Percentiles rank a stretch among this genome's conserved stretches.
Evolutionary conservation across 1,140 invertebrate genomes (phyloP).

Genomic region (Rhagoletis pomonella): DNA sequence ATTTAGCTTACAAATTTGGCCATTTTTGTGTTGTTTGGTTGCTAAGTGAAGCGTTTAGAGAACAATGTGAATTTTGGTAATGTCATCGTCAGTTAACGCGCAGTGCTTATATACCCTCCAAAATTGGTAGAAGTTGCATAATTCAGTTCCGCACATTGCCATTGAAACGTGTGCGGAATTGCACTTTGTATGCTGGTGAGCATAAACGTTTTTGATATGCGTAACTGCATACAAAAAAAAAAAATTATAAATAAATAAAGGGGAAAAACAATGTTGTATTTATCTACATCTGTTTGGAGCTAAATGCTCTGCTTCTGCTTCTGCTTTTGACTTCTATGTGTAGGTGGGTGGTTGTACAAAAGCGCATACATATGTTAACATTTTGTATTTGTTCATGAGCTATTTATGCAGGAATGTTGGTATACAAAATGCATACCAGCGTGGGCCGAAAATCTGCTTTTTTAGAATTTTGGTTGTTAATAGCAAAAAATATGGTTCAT

Average conservation of each 20-base stretch:
- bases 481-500: too few relatives aligned
- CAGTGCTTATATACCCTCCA: background rate
- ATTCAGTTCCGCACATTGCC: constrained; percentile 32
- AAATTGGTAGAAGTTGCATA: background rate
- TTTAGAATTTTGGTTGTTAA: too few relatives aligned
- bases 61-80: background rate
- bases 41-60: too few relatives aligned
- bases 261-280: too few relatives aligned
- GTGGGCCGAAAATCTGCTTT: too few relatives aligned
- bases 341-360: too few relatives aligned
- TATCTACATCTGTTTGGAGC: too few relatives aligned
- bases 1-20: constrained; percentile 52
- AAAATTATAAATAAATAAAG: too few relatives aligned
- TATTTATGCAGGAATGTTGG: background rate
- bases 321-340: background rate
- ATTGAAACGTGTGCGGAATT: constrained; percentile 28
- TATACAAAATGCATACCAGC: background rate
- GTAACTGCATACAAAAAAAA: too few relatives aligned
- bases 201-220: too few relatives aligned
- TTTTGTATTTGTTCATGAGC: background rate
- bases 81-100: background rate
- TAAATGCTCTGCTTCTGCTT: too few relatives aligned
- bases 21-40: constrained; percentile 29
- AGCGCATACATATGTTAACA: background rate
- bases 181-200: background rate